Conservation (phyloP, 2,888 invertebrate species). For the Epinotia nisella region DNA sequence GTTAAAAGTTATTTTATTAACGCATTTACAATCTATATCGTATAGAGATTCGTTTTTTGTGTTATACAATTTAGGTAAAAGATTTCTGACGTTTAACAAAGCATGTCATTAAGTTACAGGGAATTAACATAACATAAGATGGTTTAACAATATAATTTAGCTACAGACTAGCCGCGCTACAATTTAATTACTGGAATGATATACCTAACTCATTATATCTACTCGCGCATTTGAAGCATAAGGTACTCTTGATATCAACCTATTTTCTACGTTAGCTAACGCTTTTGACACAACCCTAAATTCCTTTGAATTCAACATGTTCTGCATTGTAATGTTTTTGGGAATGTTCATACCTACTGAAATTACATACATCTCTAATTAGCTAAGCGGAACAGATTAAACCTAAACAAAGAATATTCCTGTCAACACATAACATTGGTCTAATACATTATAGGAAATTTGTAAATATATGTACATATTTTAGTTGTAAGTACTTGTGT, state of each 20-base stretch:
- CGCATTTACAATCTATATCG: conserved; percentile 48
- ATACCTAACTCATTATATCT: neutral
- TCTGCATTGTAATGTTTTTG: conserved; percentile 1
- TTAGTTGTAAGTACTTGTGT: too few relatives aligned
- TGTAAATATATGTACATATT: too few relatives aligned
- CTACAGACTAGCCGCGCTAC: neutral
- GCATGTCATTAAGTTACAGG: conserved; percentile 10
- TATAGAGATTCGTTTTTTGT: conserved; percentile 24
- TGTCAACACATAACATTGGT: too few relatives aligned
- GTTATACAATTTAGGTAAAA: conserved; percentile 22
- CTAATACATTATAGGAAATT: too few relatives aligned
- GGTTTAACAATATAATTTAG: conserved; percentile 1
- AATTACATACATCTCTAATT: neutral
- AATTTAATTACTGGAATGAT: neutral
- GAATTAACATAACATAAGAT: conserved; percentile 15
- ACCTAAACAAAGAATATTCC: too few relatives aligned
- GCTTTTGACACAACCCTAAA: neutral
- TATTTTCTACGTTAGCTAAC: neutral
- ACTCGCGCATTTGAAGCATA: neutral
- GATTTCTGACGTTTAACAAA: conserved; percentile 33
- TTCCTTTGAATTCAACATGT: conserved; percentile 10
- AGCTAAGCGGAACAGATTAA: neutral
- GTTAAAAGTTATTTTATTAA: conserved; percentile 63
- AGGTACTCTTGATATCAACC: neutral
- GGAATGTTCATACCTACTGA: neutral